phyloP scores from a whole-genome alignment of 1,140 invertebrate genomes.

The Meloidogyne exigua region DNA sequence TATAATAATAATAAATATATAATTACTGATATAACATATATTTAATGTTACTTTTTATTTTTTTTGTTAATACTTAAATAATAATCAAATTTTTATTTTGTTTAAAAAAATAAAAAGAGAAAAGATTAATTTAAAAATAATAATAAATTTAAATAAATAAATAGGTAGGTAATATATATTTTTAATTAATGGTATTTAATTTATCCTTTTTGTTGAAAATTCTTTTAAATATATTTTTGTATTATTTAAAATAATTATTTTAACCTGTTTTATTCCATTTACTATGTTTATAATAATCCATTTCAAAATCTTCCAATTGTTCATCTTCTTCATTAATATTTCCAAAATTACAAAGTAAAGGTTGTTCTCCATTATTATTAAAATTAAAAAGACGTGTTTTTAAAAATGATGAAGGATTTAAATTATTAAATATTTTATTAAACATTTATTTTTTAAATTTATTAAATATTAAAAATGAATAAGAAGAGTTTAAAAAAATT shows the following conservation, averaged over 20 bases:
- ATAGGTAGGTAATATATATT: too few species aligned
- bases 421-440: background rate
- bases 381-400: slow-evolving; percentile 12
- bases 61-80: too few species aligned
- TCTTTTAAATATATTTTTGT: background rate
- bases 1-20: too few species aligned
- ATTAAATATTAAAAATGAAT: too few species aligned
- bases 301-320: slow-evolving; percentile 13
- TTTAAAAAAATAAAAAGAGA: too few species aligned
- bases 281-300: background rate
- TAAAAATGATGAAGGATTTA: background rate
- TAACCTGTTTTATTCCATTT: background rate
- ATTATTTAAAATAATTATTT: background rate
- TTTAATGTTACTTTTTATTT: too few species aligned
- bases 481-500: too few species aligned
- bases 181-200: too few species aligned
- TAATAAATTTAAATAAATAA: too few species aligned
- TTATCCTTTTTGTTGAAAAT: background rate
- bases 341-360: slow-evolving; percentile 2
- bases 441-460: background rate
- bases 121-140: too few species aligned
- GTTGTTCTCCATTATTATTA: slow-evolving; percentile 7
- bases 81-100: too few species aligned
- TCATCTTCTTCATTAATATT: background rate
- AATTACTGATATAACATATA: too few species aligned